Conservation (phyloP, 2,888 invertebrate species). For the Ischnura elegans region DNA sequence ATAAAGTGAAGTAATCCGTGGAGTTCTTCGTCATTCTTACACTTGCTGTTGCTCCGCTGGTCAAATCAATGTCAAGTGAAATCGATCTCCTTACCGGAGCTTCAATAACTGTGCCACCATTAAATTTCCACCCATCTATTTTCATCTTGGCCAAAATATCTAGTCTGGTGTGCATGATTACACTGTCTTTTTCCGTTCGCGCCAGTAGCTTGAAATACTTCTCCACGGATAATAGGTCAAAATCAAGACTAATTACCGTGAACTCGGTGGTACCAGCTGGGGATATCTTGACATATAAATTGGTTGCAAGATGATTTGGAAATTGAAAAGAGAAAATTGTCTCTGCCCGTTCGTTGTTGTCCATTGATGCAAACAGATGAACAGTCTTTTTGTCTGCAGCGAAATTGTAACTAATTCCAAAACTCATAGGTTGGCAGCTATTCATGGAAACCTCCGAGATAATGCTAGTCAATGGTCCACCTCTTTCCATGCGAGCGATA, state of each 20-base stretch:
- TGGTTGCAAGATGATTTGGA: not conserved
- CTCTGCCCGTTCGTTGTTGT: not conserved
- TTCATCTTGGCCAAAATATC: not conserved
- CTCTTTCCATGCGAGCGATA: not conserved
- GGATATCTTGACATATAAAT: not conserved
- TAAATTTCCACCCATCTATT: not conserved
- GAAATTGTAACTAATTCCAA: slow-evolving; percentile 7
- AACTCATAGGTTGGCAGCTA: not conserved
- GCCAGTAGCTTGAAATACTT: slow-evolving; percentile 18
- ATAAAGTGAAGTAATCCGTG: not conserved
- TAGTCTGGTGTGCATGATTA: not conserved
- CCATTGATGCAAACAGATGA: slow-evolving; percentile 12
- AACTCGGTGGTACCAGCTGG: not conserved
- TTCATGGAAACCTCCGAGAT: slow-evolving; percentile 27
- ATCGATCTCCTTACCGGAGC: not conserved
- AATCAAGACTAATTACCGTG: not conserved
- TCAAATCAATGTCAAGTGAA: not conserved
- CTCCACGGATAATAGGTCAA: not conserved
- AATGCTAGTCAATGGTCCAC: not conserved
- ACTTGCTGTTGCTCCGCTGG: not conserved
- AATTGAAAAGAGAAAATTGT: not conserved
- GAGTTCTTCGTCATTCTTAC: not conserved
- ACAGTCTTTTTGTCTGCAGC: not conserved
- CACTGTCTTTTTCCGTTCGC: not conserved
- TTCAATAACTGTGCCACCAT: slow-evolving; percentile 6